phyloP scores from a whole-genome alignment of 2,888 invertebrate genomes.

The Barypeithes pellucidus region DNA sequence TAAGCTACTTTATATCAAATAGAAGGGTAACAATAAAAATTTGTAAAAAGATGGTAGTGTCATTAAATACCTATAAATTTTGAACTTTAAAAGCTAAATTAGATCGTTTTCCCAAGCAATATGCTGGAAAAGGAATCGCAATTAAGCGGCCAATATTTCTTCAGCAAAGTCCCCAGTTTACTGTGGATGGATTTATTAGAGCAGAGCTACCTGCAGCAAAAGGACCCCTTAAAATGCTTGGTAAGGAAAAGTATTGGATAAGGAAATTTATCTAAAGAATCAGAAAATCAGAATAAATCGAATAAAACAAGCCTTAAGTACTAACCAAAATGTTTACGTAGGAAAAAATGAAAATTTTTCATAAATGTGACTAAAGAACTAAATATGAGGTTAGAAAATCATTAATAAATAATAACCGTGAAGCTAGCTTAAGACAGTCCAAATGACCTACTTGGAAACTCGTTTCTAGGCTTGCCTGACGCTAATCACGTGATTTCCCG shows the following conservation, averaged over 20 bases:
- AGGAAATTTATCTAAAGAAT: neutral
- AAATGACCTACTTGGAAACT: constrained; percentile 16
- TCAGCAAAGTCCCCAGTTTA: too few species aligned
- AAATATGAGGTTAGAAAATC: constrained; percentile 24
- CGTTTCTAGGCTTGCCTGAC: neutral
- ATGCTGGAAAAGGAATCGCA: neutral
- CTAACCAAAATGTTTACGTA: constrained; percentile 18
- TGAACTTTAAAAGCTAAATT: too few species aligned
- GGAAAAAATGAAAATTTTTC: constrained; percentile 36
- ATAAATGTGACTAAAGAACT: constrained; percentile 24
- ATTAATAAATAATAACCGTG: constrained; percentile 21
- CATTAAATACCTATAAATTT: too few species aligned
- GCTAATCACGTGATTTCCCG: neutral
- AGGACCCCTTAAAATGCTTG: neutral
- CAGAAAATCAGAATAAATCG: neutral
- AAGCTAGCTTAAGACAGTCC: constrained; percentile 21
- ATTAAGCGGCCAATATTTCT: neutral
- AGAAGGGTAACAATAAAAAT: neutral
- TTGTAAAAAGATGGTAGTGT: too few species aligned
- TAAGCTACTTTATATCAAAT: neutral
- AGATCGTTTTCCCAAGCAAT: too few species aligned
- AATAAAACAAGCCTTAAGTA: neutral
- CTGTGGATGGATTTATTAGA: too few species aligned
- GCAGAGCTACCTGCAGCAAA: too few species aligned
- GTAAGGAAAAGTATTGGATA: neutral